phyloP scores from a whole-genome alignment of 2,888 invertebrate species.

The Adelognathus sp. region DNA sequence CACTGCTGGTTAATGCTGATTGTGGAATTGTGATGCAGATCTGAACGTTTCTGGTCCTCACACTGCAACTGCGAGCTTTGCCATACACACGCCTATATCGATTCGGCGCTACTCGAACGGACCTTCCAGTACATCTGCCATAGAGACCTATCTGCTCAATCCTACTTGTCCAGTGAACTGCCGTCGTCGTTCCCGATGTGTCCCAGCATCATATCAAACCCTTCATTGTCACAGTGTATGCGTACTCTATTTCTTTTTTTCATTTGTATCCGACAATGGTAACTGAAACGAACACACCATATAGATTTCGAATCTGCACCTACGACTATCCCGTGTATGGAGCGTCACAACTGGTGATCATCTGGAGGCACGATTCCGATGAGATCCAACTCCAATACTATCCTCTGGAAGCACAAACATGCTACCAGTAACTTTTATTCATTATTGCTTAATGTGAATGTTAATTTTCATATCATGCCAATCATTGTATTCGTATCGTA shows the following conservation, averaged over 20 bases:
- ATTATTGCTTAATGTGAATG: not conserved
- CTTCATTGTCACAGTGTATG: conserved; percentile 29
- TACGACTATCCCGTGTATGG: not conserved
- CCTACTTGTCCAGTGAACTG: conserved; percentile 19
- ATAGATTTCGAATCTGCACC: conserved; percentile 14
- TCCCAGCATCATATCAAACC: conserved; percentile 31
- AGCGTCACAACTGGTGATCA: conserved; percentile 20
- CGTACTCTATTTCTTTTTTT: not conserved
- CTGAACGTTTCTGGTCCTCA: conserved; percentile 56
- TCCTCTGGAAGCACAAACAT: conserved; percentile 22
- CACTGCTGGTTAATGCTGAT: conserved; percentile 72
- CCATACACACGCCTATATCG: conserved; percentile 5
- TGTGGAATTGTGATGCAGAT: conserved; percentile 75
- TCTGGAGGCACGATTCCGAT: conserved; percentile 26
- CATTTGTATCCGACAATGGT: conserved; percentile 39
- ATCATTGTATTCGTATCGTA: no score
- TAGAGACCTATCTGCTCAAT: conserved; percentile 21
- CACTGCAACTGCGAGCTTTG: conserved; percentile 28
- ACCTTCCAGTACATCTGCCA: conserved; percentile 32
- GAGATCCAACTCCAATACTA: conserved; percentile 6
- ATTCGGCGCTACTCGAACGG: conserved; percentile 31
- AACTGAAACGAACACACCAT: conserved; percentile 30
- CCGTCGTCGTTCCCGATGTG: conserved; percentile 37
- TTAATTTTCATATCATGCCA: no score
- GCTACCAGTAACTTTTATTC: not conserved